Evolutionary conservation across 2,113 vertebrate species (phyloP), one percentile per base, ranked within the genome.

Genomic region (Varanus salvator): DNA sequence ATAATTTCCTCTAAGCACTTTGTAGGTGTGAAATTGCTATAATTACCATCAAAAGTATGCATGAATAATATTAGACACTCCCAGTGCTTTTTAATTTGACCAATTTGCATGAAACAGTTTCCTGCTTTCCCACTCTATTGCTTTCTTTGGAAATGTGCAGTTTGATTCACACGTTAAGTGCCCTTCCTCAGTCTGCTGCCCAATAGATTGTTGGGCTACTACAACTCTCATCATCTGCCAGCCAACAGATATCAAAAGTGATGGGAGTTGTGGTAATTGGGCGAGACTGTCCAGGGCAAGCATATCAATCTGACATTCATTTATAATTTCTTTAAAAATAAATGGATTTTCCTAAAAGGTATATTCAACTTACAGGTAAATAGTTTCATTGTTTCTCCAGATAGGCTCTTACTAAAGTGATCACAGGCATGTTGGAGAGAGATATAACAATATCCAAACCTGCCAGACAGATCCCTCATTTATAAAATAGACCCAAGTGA

Each of bases 1-100:
- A 94, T 95, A 21, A 31, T 93, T 96, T 94, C 92, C 94, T 94
- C 91, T 54, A 87, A 94, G 90, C 87, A 86, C 0, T 81, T 96
- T 93, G 93, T 92, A 87, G 90, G 92, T 92, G 87, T 92, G 85
- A 95, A 96, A 96, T 94, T 92, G 93, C 85, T 93, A 88, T 95
- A 95, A 95, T 97, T 95, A 92, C 90, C 85, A 95, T 87, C 90
- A 94, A 95, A 94, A 96, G 93, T 76, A 94, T 82, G 80, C 88
- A 91, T 94, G 90, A 96, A 93, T 94, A 97, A 96, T 80, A 93
- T 88, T 94, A 72, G 84, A 31, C 66, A 69, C 60, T 75, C 77
- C 76, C 89, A n/a, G 88, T n/a, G 6, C 0, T 96, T 95, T 86
- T 71, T 81, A 82, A 3, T 84, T 87, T 82, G 0, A 0, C 80